Base-by-base conservation (phyloP, 2,113 vertebrate genomes). In the Donacobius atricapilla region DNA sequence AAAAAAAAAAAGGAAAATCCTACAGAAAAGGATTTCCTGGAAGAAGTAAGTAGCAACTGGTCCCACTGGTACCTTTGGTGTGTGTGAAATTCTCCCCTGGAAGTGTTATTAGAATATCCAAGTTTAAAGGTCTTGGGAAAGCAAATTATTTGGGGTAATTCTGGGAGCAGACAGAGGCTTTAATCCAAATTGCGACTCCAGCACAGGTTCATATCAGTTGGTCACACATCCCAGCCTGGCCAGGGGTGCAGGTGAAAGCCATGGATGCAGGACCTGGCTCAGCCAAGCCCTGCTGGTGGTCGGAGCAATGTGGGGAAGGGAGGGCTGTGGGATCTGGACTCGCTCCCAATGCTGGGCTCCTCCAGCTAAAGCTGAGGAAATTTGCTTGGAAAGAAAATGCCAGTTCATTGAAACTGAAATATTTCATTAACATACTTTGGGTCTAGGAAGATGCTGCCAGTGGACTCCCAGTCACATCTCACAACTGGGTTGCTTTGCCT, bases 341-440 rank as follows among this genome's bases (percentile, higher is more conserved):
- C 47, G 42, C 23, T 85, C 30, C 44, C 25, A 2, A 3, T 0
- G 0, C 24, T 18, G 64, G 24, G 45, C n/a, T 84, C 33, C 35
- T 70, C 64, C 39, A 44, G 40, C 53, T 57, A 19, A 27, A 6
- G 9, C 35, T 0, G 17, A 12, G 15, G 56, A 39, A 40, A 30
- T 31, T 13, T 1, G 10, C 84, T 61, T 35, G 72, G 50, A 70
- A 35, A 51, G 33, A 84, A 81, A 94, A 63, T 15, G 60, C 47
- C 33, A 58, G 30, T 37, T 83, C 64, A 50, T 42, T 2, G 0
- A 47, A 78, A 87, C 35, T 21, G 47, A 87, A 89, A 50, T 71
- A 54, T 35, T 96, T 83, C 60, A 87, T 87, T 72, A 66, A 73
- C 77, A 45, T 54, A 22, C 8, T 87, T 76, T 30, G 39, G 35